Conservation (phyloP, 2,888 invertebrate genomes). For the Troides helena region DNA sequence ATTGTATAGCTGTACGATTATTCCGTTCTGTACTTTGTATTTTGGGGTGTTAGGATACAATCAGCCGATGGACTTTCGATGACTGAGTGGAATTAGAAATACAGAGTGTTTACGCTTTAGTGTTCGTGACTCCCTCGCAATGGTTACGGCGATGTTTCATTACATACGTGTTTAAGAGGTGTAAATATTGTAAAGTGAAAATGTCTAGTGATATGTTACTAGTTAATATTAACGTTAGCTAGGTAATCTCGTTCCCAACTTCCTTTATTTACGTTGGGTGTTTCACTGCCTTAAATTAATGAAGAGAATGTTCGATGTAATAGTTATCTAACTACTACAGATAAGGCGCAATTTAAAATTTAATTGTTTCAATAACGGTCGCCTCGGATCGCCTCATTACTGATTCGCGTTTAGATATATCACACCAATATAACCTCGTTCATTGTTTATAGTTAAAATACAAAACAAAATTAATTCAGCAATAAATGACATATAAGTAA, state of each 20-base stretch:
- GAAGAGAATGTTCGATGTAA: conserved; percentile 66
- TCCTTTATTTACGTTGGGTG: conserved; percentile 79
- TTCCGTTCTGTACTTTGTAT: conserved; percentile 68
- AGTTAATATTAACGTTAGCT: conserved; percentile 76
- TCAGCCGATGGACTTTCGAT: conserved; percentile 79
- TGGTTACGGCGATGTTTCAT: conserved; percentile 52
- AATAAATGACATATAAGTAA: conserved; percentile 16
- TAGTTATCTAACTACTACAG: conserved; percentile 72
- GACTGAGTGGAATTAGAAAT: conserved; percentile 63
- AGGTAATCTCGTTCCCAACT: conserved; percentile 80
- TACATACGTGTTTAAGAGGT: conserved; percentile 70
- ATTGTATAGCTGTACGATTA: conserved; percentile 69
- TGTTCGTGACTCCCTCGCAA: conserved; percentile 57
- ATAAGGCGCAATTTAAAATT: conserved; percentile 65
- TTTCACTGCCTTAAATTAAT: conserved; percentile 80
- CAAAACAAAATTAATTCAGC: conserved; percentile 19
- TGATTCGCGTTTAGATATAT: conserved; percentile 16
- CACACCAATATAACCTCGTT: conserved; percentile 20
- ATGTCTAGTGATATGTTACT: conserved; percentile 76
- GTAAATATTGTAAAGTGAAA: conserved; percentile 80
- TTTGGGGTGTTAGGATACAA: conserved; percentile 69
- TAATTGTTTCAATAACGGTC: conserved; percentile 45
- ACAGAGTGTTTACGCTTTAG: conserved; percentile 66
- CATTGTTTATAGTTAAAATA: conserved; percentile 20
- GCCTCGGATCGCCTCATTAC: background rate